A percentile compares a stretch with the other conserved stretches of the same genome.
Evolutionary conservation across 2,888 invertebrate species (phyloP).

Genomic region (Aricia artaxerxes): DNA sequence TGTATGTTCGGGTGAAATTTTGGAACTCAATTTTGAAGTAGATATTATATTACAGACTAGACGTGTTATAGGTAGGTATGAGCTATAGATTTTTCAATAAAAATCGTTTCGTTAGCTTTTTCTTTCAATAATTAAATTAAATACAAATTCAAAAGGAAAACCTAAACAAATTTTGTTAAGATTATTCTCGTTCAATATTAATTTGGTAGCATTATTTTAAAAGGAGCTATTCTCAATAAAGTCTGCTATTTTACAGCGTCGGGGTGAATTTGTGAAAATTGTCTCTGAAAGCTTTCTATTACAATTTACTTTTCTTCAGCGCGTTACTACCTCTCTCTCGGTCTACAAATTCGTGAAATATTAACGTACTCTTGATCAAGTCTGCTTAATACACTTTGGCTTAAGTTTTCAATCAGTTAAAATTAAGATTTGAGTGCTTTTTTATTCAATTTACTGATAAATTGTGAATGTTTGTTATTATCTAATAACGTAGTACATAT

Average conservation of each 20-base stretch:
- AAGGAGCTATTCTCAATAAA: background rate
- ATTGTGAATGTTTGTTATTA: background rate
- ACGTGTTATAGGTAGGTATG: no score
- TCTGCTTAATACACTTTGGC: background rate
- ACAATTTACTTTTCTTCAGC: background rate
- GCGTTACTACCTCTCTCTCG: background rate
- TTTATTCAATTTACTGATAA: background rate
- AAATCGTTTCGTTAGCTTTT: no score
- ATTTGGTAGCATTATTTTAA: background rate
- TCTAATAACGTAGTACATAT: no score
- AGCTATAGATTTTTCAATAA: no score
- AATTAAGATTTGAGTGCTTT: background rate
- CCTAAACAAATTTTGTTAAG: background rate
- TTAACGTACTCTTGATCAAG: background rate
- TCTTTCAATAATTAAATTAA: no score
- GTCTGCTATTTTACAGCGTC: background rate
- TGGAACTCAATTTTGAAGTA: no score
- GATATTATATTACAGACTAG: no score
- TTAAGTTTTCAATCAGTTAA: background rate
- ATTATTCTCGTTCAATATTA: background rate
- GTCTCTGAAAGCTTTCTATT: background rate
- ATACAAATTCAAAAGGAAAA: background rate
- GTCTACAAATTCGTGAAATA: background rate
- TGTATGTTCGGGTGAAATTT: no score
- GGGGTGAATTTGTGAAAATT: background rate